phyloP scores from a whole-genome alignment of 37 sponge, comb jelly and placozoan genomes.

The Haliclona indistincta region DNA sequence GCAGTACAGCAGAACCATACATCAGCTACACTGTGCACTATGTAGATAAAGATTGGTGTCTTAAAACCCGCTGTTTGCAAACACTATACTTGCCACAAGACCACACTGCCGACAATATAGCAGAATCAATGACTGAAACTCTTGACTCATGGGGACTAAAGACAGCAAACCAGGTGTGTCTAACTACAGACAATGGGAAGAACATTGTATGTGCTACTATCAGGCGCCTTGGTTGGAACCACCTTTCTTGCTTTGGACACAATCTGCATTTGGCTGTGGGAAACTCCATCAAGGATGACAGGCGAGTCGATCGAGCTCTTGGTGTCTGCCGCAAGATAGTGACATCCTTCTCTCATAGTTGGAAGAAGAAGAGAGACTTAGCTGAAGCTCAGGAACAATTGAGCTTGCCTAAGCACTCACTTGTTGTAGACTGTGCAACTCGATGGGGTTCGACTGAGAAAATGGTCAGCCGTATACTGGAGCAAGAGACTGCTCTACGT shows the following conservation, averaged over 20 bases:
- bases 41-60: slow-evolving; percentile 15
- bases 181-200: slow-evolving; percentile 44
- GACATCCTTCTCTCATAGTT: slow-evolving; percentile 11
- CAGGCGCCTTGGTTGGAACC: neutral
- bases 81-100: slow-evolving; percentile 33
- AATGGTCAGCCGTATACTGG: slow-evolving; percentile 26
- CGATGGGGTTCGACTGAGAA: slow-evolving; percentile 40
- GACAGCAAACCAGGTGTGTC: slow-evolving; percentile 23
- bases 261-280: slow-evolving; percentile 37
- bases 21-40: slow-evolving; percentile 40
- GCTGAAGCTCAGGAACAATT: neutral
- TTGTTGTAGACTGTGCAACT: slow-evolving; percentile 14
- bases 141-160: slow-evolving; percentile 18
- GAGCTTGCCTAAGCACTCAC: slow-evolving; percentile 26
- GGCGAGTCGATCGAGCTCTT: slow-evolving; percentile 2
- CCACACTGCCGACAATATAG: slow-evolving; percentile 34
- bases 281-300: slow-evolving; percentile 25
- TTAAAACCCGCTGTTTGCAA: slow-evolving; percentile 15
- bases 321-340: slow-evolving; percentile 10
- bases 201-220: slow-evolving; percentile 23
- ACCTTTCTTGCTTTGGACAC: slow-evolving; percentile 43
- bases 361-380: slow-evolving; percentile 28
- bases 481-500: slow-evolving; percentile 35
- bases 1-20: slow-evolving; percentile 23
- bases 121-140: slow-evolving; percentile 8